Evolutionary conservation across 2,797 vertebrate genomes (phyloP).

Genomic region (Staurois parvus): DNA sequence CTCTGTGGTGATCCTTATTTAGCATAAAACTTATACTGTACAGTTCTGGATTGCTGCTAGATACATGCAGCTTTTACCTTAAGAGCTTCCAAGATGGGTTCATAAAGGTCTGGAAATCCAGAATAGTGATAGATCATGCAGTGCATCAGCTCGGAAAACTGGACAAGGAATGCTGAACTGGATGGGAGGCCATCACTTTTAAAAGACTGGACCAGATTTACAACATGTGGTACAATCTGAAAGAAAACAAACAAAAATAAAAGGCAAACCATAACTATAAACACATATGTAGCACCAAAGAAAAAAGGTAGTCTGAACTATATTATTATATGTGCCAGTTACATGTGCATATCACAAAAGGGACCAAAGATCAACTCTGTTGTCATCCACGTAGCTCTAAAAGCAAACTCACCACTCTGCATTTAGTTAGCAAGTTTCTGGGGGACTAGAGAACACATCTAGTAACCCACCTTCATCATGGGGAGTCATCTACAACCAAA

Average conservation of each 20-base stretch:
- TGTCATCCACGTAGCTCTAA: too few species aligned
- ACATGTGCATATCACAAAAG: too few species aligned
- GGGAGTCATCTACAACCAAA: too few species aligned
- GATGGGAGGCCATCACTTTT: constrained; percentile 87
- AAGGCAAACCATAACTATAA: background rate
- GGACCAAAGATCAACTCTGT: too few species aligned
- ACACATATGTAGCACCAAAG: background rate
- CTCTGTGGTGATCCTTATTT: too few species aligned
- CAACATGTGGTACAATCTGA: constrained; percentile 91
- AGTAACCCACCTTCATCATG: too few species aligned
- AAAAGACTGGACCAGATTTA: constrained; percentile 87
- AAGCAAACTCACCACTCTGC: too few species aligned
- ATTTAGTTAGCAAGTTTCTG: too few species aligned
- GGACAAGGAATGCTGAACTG: constrained; percentile 89
- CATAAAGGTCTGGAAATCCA: constrained; percentile 97
- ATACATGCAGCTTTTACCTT: constrained; percentile 72
- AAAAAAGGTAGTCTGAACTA: too few species aligned
- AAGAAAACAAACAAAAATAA: constrained; percentile 19
- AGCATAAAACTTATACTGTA: too few species aligned
- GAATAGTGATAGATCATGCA: constrained; percentile 99
- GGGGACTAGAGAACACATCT: too few species aligned
- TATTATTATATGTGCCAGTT: too few species aligned
- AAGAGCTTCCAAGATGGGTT: constrained; percentile 91
- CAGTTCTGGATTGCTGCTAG: background rate
- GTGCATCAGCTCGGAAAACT: constrained; percentile 91